These are phyloP conservation scores for Pomacea canaliculata DNA, from an alignment of 2,888 invertebrate genomes.

Conservation along the genomic window DNA sequence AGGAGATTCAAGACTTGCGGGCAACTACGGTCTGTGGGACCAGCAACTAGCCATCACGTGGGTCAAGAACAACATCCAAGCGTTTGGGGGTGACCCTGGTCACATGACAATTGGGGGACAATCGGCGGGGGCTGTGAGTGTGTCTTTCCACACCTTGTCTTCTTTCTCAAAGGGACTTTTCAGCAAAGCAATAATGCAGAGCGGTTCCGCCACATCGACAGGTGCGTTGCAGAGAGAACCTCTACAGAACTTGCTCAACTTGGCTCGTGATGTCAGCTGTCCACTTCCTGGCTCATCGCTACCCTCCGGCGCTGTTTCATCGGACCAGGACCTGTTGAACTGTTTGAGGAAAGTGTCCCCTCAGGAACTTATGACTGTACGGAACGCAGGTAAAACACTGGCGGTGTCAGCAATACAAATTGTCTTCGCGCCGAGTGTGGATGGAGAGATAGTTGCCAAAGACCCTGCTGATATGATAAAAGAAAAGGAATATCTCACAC, in stretches of 20 bases:
- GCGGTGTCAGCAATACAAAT: background rate
- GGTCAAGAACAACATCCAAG: constrained; percentile 8
- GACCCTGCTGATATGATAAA: background rate
- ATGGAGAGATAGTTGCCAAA: background rate
- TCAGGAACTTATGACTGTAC: background rate
- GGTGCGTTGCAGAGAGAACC: background rate
- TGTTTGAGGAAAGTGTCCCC: background rate
- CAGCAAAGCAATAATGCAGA: background rate
- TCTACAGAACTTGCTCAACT: background rate
- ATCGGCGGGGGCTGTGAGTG: background rate
- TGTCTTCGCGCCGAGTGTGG: background rate
- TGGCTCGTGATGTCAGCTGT: background rate
- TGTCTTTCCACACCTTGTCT: background rate
- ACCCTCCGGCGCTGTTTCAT: background rate
- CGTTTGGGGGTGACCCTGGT: background rate
- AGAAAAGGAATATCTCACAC: too few relatives aligned
- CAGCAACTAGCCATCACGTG: constrained; percentile 1
- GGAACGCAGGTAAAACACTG: background rate
- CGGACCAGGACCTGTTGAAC: background rate
- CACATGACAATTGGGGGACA: background rate
- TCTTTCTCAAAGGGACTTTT: background rate
- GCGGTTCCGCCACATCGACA: background rate
- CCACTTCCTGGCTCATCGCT: background rate
- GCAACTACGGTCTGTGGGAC: constrained; percentile 15
- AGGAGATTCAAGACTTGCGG: background rate